A percentile compares a stretch with the other conserved stretches of the same genome.
phyloP scores from a whole-genome alignment of 2,797 vertebrate genomes.

The Gobionotothen gibberifrons region DNA sequence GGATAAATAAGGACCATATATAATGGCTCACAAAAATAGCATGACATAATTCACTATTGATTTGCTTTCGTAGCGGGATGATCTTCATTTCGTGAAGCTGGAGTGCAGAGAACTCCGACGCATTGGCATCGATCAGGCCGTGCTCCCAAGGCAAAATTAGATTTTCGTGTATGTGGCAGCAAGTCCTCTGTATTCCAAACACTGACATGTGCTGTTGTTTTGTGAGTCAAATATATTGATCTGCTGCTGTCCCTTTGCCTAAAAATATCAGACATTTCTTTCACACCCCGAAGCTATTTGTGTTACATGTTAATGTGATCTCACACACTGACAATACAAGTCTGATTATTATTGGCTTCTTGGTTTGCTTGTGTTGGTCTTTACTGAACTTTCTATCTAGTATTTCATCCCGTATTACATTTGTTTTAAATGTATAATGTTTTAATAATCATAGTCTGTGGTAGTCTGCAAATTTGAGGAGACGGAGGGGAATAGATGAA shows the following conservation, averaged over 20 bases:
- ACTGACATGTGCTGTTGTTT: constrained; percentile 56
- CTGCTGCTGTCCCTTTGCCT: constrained; percentile 13
- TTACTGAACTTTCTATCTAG: too few species aligned
- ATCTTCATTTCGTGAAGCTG: constrained; percentile 66
- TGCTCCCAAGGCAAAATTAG: constrained; percentile 55
- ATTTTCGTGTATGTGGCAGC: constrained; percentile 61
- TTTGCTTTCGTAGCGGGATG: constrained; percentile 63
- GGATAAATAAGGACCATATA: constrained; percentile 73
- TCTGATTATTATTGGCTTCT: neutral
- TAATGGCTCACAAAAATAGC: constrained; percentile 79
- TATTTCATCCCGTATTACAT: too few species aligned
- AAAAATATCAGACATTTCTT: constrained; percentile 43
- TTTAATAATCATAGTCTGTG: too few species aligned
- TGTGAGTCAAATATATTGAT: constrained; percentile 65
- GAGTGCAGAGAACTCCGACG: constrained; percentile 58
- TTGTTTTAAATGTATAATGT: too few species aligned
- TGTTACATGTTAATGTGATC: constrained; percentile 32
- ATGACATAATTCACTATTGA: constrained; percentile 85
- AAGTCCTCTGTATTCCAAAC: constrained; percentile 30
- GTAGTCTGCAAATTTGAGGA: too few species aligned
- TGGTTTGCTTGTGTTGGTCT: too few species aligned
- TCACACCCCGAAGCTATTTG: constrained; percentile 14
- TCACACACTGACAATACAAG: neutral
- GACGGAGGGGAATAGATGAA: too few species aligned
- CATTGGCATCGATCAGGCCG: constrained; percentile 69